Percentiles rank a stretch among this genome's conserved stretches.
Conservation (phyloP, 1,140 invertebrate genomes). For the Pachypeltis micranthus region DNA sequence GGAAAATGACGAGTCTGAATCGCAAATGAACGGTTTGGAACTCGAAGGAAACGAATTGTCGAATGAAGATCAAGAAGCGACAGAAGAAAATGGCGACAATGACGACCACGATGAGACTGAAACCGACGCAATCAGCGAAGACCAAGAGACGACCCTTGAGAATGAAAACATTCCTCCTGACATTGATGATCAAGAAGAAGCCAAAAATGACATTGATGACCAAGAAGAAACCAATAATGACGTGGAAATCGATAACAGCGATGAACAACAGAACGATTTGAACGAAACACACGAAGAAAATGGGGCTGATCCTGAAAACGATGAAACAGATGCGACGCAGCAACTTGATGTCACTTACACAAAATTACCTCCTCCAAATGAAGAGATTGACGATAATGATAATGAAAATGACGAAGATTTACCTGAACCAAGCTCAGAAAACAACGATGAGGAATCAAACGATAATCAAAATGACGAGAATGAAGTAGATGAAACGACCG, state of each 20-base stretch:
- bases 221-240: conserved; percentile 17
- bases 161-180: conserved; percentile 3
- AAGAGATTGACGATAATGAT: too few species aligned
- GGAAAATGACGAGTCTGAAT: neutral
- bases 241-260: conserved; percentile 18
- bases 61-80: too few species aligned
- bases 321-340: too few species aligned
- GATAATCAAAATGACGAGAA: conserved; percentile 17
- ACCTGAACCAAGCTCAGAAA: conserved; percentile 1
- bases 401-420: neutral
- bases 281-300: conserved; percentile 10
- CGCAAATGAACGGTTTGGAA: neutral
- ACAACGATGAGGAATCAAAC: conserved; percentile 13
- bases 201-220: conserved; percentile 16
- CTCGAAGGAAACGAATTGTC: too few species aligned
- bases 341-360: too few species aligned
- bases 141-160: conserved; percentile 19
- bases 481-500: neutral
- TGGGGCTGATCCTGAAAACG: neutral
- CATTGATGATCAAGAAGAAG: conserved; percentile 22
- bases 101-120: conserved; percentile 17
- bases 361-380: too few species aligned
- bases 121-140: conserved; percentile 17
- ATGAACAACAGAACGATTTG: conserved; percentile 12
- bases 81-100: conserved; percentile 22